Percentiles rank a stretch among this genome's conserved stretches.
Evolutionary conservation across 23 tunicate genomes (phyloP).

Genomic region (Trididemnum clinides): DNA sequence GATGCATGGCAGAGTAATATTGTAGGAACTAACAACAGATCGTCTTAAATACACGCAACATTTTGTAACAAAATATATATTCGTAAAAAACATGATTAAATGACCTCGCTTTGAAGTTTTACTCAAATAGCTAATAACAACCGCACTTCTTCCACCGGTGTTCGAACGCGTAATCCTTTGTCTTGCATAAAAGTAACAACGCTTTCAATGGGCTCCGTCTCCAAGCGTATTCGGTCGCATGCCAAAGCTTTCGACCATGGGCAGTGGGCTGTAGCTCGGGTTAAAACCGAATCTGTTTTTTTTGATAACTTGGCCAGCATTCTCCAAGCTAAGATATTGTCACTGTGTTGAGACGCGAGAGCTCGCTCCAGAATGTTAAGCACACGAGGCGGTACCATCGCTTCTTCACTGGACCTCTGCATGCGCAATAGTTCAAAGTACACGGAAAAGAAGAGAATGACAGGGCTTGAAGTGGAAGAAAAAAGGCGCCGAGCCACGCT

Average conservation of each 20-base stretch:
- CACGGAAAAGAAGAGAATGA: constrained; percentile 33
- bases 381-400: constrained; percentile 16
- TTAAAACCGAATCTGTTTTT: constrained; percentile 23
- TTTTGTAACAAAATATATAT: no score
- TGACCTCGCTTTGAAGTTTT: no score
- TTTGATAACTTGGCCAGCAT: neutral
- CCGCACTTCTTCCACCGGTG: constrained; percentile 84
- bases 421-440: constrained; percentile 48
- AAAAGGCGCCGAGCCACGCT: constrained; percentile 48
- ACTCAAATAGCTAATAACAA: constrained; percentile 41
- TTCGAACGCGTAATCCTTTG: constrained; percentile 62
- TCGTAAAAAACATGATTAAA: no score
- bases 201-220: constrained; percentile 35
- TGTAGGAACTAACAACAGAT: no score
- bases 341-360: neutral
- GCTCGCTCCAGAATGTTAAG: constrained; percentile 38
- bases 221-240: constrained; percentile 48
- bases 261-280: constrained; percentile 55
- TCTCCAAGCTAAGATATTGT: constrained; percentile 42
- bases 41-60: no score
- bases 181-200: constrained; percentile 51
- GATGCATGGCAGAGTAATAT: no score
- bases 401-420: neutral
- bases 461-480: neutral
- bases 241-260: constrained; percentile 83